Evolutionary conservation across 2,888 invertebrate genomes (phyloP), one percentile per base, ranked within the genome.

Genomic region (Aspidiotus rigidus): DNA sequence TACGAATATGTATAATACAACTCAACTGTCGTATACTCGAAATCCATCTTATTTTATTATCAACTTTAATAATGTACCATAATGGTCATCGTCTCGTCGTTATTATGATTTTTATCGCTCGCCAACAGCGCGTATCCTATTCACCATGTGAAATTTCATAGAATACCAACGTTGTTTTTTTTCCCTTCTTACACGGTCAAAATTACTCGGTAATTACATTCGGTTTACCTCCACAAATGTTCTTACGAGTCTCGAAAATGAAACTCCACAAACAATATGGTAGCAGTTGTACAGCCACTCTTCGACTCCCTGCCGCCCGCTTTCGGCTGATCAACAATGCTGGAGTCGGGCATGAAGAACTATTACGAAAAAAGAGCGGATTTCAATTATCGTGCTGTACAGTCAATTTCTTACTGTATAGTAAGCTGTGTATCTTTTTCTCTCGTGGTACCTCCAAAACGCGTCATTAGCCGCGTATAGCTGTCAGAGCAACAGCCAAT

Each of bases 321-420:
- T 49, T n/a, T 49, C 28, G 28, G 28, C 28, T 28, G 28, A 28
- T 28, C 28, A 49, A 11, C 49, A 49, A n/a, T 49, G n/a, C 49
- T n/a, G n/a, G 49, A 49, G 28, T 28, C 28, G 28, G 28, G 28
- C 28, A 28, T 28, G n/a, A 49, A 49, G 49, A 49, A 49, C n/a
- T 49, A 49, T 28, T 28, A 28, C 28, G 28, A n/a, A n/a, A 49
- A 49, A 49, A 49, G n/a, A 49, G 49, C 49, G 49, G 49, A 49
- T 49, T 49, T 49, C 49, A 49, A 49, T 49, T 49, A 49, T n/a
- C 49, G 49, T 49, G n/a, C 49, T n/a, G 49, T 49, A 49, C 49
- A 49, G 49, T 49, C 49, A 49, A 49, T 49, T 49, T 49, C 49
- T 49, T 49, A 13, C n/a, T 13, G 11, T 49, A 49, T 13, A 49